Evolutionary conservation across 2,888 invertebrate species (phyloP), one percentile per base, ranked within the genome.

Genomic region (Electrophaes corylata): DNA sequence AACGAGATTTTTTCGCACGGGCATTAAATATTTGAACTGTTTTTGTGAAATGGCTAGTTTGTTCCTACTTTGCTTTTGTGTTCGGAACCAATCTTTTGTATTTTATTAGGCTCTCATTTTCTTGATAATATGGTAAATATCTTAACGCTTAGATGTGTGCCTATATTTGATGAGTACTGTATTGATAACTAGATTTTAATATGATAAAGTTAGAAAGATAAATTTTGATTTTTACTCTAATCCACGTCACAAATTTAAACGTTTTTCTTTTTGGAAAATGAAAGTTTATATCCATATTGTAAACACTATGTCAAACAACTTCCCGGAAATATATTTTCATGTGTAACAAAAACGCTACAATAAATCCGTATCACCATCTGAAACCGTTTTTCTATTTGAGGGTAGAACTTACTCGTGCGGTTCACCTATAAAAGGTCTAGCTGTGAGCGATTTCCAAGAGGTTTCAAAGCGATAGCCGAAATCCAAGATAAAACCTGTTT

Each of bases 401-500:
- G 71, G 72, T 71, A 66, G 71, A 75, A 76, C 71, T 72, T 73
- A 69, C 65, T 56, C 65, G 64, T 62, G 68, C 61, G 73, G 72
- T 76, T 71, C 62, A 54, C 60, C 60, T 46, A 68, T 62, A 67
- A 76, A 76, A 76, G 72, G 76, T 69, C 64, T 65, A 70, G 75
- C 79, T 80, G 71, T 70, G 71, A 81, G 82, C 79, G 74, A 74
- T 83, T 76, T 76, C 70, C 64, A 73, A 69, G 75, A 73, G 73
- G 75, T 78, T 76, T 76, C 70, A 78, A 72, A 70, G 72, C 72
- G 70, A 76, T 79, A 70, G 71, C 71, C 72, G 76, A 77, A 76
- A 75, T 77, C 71, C 62, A 66, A 70, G 65, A 73, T 76, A 73
- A 74, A 71, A 71, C 26, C 70, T 65, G 69, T 72, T 76, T 76